These are phyloP conservation scores for Saccostrea cuccullata DNA, from an alignment of 1,140 invertebrate species.

Conservation along the genomic window DNA sequence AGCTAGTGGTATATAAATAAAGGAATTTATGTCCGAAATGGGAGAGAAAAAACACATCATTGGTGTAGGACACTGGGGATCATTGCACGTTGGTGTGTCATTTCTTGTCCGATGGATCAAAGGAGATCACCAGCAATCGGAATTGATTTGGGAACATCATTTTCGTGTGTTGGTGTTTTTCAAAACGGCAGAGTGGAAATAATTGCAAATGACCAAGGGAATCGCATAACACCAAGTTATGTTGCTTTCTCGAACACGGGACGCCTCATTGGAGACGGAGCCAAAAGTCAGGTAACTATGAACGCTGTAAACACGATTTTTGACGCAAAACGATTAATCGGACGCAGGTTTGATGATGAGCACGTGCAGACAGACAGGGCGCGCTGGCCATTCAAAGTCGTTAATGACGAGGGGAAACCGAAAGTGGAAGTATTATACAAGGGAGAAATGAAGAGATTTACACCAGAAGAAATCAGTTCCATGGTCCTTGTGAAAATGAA, in stretches of 20 bases:
- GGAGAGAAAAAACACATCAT: not conserved
- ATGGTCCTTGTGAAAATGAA: slow-evolving; percentile 94
- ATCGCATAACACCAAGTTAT: slow-evolving; percentile 97
- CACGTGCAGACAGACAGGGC: slow-evolving; percentile 84
- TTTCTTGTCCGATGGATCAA: not conserved
- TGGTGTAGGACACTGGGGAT: not conserved
- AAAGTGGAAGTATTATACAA: slow-evolving; percentile 91
- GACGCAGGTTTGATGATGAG: slow-evolving; percentile 86
- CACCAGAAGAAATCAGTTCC: slow-evolving; percentile 93
- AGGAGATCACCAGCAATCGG: slow-evolving; percentile 68
- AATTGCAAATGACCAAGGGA: slow-evolving; percentile 98
- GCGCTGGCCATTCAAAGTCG: slow-evolving; percentile 86
- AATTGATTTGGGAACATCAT: slow-evolving; percentile 80
- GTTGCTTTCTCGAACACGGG: slow-evolving; percentile 98
- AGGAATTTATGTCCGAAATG: not conserved
- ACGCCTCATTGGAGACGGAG: slow-evolving; percentile 97
- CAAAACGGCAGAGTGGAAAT: slow-evolving; percentile 95
- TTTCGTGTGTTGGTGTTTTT: slow-evolving; percentile 81
- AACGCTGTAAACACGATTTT: slow-evolving; percentile 89
- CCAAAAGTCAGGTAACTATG: slow-evolving; percentile 93
- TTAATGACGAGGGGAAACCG: slow-evolving; percentile 91
- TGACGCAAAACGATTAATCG: slow-evolving; percentile 88
- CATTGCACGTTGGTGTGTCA: not conserved
- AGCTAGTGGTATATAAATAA: not conserved
- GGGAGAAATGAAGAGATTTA: slow-evolving; percentile 93